Percentiles rank a stretch among this genome's conserved stretches.
Conservation (phyloP, 2,113 vertebrate genomes). For the Colistium nudipinnis region DNA sequence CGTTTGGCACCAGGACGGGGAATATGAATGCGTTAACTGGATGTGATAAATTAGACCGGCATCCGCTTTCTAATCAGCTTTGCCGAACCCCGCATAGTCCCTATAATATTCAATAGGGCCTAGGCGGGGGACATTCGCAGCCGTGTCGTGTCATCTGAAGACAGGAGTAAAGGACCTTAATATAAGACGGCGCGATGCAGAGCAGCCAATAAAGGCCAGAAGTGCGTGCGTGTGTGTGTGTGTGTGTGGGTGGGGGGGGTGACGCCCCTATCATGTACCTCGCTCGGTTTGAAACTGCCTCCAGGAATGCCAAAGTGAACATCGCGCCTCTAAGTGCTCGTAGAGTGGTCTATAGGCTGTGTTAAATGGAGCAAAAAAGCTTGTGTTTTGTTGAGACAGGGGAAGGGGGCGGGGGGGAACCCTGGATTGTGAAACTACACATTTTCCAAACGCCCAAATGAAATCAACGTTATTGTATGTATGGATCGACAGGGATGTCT, state of each 20-base stretch:
- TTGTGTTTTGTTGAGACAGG: slow-evolving; percentile 19
- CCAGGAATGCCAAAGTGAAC: slow-evolving; percentile 24
- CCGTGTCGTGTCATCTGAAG: slow-evolving; percentile 14
- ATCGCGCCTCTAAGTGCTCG: background rate
- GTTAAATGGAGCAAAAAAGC: slow-evolving; percentile 39
- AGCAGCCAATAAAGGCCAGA: slow-evolving; percentile 22
- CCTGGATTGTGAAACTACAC: slow-evolving; percentile 2
- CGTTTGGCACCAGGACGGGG: slow-evolving; percentile 32
- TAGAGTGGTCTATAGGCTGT: slow-evolving; percentile 2
- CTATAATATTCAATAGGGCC: slow-evolving; percentile 22
- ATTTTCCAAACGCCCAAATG: background rate
- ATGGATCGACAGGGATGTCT: background rate
- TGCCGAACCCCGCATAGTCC: slow-evolving; percentile 40
- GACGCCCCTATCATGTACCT: background rate
- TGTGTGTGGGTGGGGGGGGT: too few relatives aligned
- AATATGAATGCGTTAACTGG: slow-evolving; percentile 48
- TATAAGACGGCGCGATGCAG: background rate
- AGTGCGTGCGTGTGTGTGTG: background rate
- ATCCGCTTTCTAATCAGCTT: slow-evolving; percentile 58
- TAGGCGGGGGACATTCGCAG: background rate
- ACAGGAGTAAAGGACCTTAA: slow-evolving; percentile 13
- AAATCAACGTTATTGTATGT: background rate
- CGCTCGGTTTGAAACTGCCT: background rate
- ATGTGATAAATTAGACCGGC: slow-evolving; percentile 65
- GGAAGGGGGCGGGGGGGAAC: background rate